phyloP scores from a whole-genome alignment of 2,113 vertebrate species.

The Cricetomys ansorgei region DNA sequence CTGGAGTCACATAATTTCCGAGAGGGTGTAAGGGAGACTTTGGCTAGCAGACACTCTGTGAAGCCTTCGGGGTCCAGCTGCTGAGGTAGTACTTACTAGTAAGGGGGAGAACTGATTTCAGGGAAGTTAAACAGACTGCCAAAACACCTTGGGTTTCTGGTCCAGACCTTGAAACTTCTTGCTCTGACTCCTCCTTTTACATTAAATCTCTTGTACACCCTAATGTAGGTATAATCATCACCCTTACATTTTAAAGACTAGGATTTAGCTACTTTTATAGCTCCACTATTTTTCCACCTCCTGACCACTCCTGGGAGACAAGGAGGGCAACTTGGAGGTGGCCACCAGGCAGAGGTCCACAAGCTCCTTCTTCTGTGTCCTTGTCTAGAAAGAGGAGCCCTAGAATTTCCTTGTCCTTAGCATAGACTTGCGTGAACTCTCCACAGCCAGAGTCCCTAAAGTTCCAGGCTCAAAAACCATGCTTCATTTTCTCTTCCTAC shows the following conservation, averaged over 20 bases:
- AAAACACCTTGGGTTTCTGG: neutral
- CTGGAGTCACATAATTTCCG: neutral
- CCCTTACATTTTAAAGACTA: slow-evolving; percentile 44
- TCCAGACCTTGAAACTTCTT: neutral
- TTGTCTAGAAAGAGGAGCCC: slow-evolving; percentile 10
- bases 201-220: neutral
- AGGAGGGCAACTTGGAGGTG: neutral
- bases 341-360: neutral
- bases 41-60: neutral
- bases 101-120: neutral
- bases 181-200: neutral
- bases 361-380: neutral
- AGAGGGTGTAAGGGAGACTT: neutral
- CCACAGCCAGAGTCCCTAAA: neutral
- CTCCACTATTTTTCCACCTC: neutral
- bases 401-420: slow-evolving; percentile 26
- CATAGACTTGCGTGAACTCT: neutral
- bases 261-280: neutral
- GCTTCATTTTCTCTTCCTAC: neutral
- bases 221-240: neutral
- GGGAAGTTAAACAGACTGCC: neutral
- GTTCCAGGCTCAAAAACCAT: neutral
- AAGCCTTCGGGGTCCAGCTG: neutral
- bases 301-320: neutral
- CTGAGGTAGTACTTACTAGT: neutral